Evolutionary conservation across 1,140 invertebrate genomes (phyloP).

Genomic region (Calosoma granatense): DNA sequence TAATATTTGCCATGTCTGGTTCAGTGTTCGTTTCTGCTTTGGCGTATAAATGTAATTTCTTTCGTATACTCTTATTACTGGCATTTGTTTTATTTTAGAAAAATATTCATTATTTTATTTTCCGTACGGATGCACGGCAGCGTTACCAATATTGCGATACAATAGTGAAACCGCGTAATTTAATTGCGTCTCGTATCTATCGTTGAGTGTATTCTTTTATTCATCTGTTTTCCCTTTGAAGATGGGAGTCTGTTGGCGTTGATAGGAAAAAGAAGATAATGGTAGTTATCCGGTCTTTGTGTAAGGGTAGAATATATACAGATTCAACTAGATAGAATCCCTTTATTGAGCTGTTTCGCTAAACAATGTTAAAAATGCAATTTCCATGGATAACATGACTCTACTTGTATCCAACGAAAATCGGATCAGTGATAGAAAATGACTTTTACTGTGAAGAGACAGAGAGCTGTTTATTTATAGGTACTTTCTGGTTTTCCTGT

Average conservation of each 20-base stretch:
- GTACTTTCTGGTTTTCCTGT: neutral
- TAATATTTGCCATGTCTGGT: too few relatives aligned
- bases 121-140: too few relatives aligned
- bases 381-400: neutral
- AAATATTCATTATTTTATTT: too few relatives aligned
- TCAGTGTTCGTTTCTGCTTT: too few relatives aligned
- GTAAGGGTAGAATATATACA: neutral
- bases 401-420: neutral
- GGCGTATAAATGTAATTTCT: too few relatives aligned
- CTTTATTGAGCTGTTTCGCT: neutral
- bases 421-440: neutral
- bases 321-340: neutral
- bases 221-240: neutral
- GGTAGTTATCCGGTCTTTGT: neutral
- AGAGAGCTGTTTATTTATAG: neutral
- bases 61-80: too few relatives aligned
- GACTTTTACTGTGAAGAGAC: neutral
- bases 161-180: neutral
- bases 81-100: too few relatives aligned
- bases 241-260: neutral
- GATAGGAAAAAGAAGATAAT: neutral
- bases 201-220: neutral
- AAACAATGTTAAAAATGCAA: slow-evolving; percentile 9
- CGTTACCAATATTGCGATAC: too few relatives aligned
- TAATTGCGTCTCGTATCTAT: neutral